Evolutionary conservation across 1,140 invertebrate species (phyloP).

Genomic region (Pseudomyrmex dendroicus): DNA sequence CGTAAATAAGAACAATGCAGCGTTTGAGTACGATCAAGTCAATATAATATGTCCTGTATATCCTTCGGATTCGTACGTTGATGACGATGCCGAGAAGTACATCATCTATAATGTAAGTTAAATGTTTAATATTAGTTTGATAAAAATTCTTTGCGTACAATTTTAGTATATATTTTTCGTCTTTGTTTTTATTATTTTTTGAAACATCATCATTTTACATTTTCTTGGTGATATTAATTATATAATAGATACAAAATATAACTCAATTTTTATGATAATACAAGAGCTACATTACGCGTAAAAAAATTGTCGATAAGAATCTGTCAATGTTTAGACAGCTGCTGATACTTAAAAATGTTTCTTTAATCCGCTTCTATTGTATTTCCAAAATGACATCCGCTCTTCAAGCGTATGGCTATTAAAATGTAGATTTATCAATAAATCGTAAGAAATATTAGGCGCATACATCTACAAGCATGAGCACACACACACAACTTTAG

Average conservation of each 20-base stretch:
- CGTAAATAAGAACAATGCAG: conserved; percentile 96
- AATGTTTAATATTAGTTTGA: conserved; percentile 1
- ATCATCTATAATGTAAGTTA: conserved; percentile 97
- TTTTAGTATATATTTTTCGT: neutral
- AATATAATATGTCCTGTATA: conserved; percentile 98
- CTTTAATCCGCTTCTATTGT: conserved; percentile 63
- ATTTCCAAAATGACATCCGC: conserved; percentile 68
- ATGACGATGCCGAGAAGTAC: conserved; percentile 96
- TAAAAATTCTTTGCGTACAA: neutral
- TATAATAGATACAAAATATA: neutral
- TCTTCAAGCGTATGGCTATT: conserved; percentile 24
- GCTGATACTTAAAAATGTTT: conserved; percentile 71
- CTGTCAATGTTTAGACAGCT: conserved; percentile 73
- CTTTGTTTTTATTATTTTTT: neutral
- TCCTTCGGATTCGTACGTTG: conserved; percentile 91
- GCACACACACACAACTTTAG: too few species aligned
- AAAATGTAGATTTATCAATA: conserved; percentile 43
- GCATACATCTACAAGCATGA: neutral
- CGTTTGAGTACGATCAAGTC: conserved; percentile 97
- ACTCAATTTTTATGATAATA: neutral
- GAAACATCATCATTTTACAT: neutral
- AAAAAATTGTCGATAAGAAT: conserved; percentile 67
- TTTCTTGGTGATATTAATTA: neutral
- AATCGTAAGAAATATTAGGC: conserved; percentile 17
- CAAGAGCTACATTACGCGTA: neutral